Conservation (phyloP, 2,888 invertebrate genomes). For the Lutraria lutraria region DNA sequence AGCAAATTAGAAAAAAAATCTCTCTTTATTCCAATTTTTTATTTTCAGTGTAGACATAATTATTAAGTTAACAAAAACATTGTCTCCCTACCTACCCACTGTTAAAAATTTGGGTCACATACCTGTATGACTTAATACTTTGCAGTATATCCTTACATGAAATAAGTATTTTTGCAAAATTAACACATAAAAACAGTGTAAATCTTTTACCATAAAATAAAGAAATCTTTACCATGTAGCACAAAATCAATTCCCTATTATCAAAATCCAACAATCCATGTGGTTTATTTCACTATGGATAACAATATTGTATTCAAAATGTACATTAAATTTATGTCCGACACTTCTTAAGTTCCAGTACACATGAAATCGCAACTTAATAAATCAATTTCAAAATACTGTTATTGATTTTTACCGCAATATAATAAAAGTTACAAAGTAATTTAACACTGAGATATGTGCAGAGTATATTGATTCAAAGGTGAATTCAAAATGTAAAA, state of each 20-base stretch:
- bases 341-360: constrained; percentile 33
- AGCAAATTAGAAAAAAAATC: no score
- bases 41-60: no score
- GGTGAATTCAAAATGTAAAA: not conserved
- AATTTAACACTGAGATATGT: not conserved
- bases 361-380: constrained; percentile 6
- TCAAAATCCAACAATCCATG: not conserved
- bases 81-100: no score
- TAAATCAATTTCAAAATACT: constrained; percentile 30
- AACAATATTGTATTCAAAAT: constrained; percentile 22
- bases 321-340: constrained; percentile 25
- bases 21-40: no score
- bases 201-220: not conserved
- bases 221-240: not conserved
- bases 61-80: no score
- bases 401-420: not conserved
- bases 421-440: not conserved
- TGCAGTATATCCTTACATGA: no score
- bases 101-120: no score
- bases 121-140: no score
- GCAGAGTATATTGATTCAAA: not conserved
- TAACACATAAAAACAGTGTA: no score
- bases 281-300: constrained; percentile 33
- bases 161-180: no score
- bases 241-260: not conserved